These are phyloP conservation scores for Tarsius wallacei DNA, from an alignment of 2,797 vertebrate species.

Conservation along the genomic window DNA sequence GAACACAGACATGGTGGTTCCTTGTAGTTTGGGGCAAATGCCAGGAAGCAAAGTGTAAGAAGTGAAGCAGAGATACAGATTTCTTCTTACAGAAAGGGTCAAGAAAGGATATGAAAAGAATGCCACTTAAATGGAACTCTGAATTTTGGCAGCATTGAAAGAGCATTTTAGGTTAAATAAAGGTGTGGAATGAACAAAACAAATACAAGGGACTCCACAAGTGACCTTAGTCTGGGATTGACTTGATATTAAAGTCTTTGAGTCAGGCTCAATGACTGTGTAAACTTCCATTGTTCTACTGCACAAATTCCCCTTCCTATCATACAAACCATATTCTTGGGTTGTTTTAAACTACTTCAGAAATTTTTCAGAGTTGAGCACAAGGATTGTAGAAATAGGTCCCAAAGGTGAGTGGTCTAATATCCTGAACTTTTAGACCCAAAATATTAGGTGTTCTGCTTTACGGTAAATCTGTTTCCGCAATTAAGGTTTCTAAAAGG, in stretches of 20 bases:
- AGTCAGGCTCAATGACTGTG: background rate
- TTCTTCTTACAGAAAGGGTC: background rate
- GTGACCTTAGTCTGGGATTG: background rate
- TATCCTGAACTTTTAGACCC: background rate
- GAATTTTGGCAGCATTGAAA: background rate
- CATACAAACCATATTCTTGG: background rate
- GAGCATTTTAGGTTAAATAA: conserved; percentile 29
- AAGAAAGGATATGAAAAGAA: conserved; percentile 23
- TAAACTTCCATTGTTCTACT: background rate
- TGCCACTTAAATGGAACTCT: background rate
- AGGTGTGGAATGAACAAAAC: background rate
- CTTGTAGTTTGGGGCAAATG: background rate
- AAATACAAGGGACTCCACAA: background rate
- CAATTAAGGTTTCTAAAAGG: conserved; percentile 3
- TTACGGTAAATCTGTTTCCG: background rate
- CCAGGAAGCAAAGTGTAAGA: background rate
- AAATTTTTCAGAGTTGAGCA: conserved; percentile 35
- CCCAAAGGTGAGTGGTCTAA: background rate
- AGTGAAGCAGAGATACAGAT: background rate
- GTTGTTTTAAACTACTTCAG: conserved; percentile 17
- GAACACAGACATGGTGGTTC: background rate
- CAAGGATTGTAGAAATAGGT: background rate
- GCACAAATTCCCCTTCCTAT: background rate
- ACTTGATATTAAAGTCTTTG: conserved; percentile 9
- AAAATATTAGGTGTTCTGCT: conserved; percentile 12